Evolutionary conservation across 1,140 invertebrate species (phyloP).

Genomic region (Lasioglossum albipes): DNA sequence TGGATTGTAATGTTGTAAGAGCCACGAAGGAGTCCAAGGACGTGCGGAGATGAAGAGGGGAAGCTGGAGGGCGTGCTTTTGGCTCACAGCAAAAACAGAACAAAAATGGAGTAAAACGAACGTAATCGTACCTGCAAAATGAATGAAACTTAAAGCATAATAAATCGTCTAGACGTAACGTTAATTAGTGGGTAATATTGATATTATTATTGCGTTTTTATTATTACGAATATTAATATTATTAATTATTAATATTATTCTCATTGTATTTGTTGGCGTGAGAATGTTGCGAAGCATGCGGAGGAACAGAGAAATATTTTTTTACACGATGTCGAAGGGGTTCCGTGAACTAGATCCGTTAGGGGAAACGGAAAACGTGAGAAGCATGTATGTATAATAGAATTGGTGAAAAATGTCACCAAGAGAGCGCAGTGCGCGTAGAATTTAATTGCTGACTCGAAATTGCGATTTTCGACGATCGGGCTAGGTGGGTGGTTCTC

Average conservation of each 20-base stretch:
- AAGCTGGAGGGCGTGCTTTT: no score
- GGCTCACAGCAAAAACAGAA: not conserved
- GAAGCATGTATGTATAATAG: no score
- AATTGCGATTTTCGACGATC: not conserved
- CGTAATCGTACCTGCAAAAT: slow-evolving; percentile 60
- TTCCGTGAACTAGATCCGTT: not conserved
- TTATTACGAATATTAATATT: slow-evolving; percentile 55
- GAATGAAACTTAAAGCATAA: slow-evolving; percentile 62
- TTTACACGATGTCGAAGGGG: slow-evolving; percentile 42
- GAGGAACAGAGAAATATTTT: slow-evolving; percentile 51
- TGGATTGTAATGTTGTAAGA: not conserved
- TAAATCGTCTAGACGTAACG: slow-evolving; percentile 64
- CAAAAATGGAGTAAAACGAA: slow-evolving; percentile 21
- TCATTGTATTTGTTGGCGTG: slow-evolving; percentile 24
- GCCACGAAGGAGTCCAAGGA: not conserved
- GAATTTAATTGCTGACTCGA: not conserved
- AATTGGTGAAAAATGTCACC: not conserved
- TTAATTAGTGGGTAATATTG: slow-evolving; percentile 67
- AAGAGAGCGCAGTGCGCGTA: slow-evolving; percentile 18
- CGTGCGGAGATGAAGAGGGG: not conserved
- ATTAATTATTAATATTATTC: slow-evolving; percentile 35
- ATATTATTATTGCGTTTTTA: slow-evolving; percentile 64
- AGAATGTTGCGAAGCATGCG: slow-evolving; percentile 18
- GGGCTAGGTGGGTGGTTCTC: not conserved
- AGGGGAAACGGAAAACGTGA: not conserved